A percentile compares a stretch with the other conserved stretches of the same genome.
Conservation (phyloP, 2,113 vertebrate genomes). For the Fukomys damarensis region DNA sequence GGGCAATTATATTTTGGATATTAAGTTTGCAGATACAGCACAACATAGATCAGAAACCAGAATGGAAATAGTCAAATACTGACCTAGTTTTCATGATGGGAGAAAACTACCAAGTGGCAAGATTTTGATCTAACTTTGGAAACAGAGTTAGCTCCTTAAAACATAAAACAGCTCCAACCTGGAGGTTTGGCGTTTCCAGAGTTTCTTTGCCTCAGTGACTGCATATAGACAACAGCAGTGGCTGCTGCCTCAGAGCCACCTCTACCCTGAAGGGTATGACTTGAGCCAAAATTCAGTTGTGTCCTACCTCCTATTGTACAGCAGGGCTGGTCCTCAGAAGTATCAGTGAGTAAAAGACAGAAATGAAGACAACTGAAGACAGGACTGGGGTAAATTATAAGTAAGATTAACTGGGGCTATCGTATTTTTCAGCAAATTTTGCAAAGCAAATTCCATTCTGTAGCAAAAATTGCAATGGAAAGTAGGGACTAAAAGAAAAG, state of each 20-base stretch:
- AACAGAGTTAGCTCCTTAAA: neutral
- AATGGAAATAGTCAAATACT: neutral
- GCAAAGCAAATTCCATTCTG: neutral
- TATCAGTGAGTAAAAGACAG: conserved; percentile 22
- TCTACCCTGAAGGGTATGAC: neutral
- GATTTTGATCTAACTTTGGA: neutral
- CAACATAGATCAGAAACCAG: neutral
- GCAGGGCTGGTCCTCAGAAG: neutral
- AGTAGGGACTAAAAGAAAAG: neutral
- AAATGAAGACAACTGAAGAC: neutral
- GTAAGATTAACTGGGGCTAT: neutral
- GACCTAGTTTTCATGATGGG: conserved; percentile 6
- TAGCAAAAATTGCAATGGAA: conserved; percentile 22
- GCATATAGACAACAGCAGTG: neutral
- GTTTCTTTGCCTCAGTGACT: neutral
- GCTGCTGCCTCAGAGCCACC: neutral
- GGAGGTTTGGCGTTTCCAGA: neutral
- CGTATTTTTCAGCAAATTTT: conserved; percentile 39
- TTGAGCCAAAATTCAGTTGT: conserved; percentile 15
- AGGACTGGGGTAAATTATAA: conserved; percentile 26
- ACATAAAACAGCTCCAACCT: neutral
- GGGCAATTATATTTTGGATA: neutral
- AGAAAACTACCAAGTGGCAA: neutral
- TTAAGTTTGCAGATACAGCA: neutral
- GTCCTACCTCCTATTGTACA: neutral